Evolutionary conservation across 2,797 vertebrate genomes (phyloP).

Genomic region (Sebastes flavidus): DNA sequence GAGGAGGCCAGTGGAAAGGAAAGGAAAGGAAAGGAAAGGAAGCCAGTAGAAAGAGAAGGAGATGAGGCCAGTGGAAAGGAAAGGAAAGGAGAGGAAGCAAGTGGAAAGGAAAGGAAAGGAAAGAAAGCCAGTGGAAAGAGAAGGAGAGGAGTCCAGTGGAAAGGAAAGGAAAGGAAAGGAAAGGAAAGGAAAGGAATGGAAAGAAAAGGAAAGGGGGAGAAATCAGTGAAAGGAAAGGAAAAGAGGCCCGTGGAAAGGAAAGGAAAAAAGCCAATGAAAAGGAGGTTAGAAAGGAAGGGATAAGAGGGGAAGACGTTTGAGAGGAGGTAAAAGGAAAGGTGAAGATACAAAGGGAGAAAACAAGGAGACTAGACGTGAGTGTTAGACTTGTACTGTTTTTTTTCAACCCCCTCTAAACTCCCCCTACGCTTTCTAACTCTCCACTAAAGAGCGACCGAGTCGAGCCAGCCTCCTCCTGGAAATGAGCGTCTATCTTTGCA

Average conservation of each 20-base stretch:
- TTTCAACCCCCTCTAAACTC: conserved; percentile 6
- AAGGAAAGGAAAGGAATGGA: no score
- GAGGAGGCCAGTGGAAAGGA: background rate
- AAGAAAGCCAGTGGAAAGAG: no score
- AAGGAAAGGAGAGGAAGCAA: rapidly evolving
- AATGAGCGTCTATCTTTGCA: conserved; percentile 51
- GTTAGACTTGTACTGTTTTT: background rate
- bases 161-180: no score
- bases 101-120: no score
- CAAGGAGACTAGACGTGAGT: background rate
- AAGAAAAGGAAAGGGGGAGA: no score
- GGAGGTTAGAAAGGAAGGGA: no score
- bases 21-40: background rate
- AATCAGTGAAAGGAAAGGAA: no score
- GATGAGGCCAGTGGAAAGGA: background rate
- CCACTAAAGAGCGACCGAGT: conserved; percentile 15
- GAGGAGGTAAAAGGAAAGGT: background rate
- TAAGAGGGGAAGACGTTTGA: no score
- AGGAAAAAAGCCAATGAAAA: no score
- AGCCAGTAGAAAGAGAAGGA: background rate
- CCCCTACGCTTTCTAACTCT: conserved; percentile 22
- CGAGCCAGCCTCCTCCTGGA: conserved; percentile 14
- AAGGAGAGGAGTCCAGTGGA: no score
- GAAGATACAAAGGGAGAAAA: conserved; percentile 1
- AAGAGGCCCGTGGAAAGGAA: no score